A percentile compares a stretch with the other conserved stretches of the same genome.
Conservation (phyloP, 2,888 invertebrate species). For the Hydrotaea cyrtoneurina region DNA sequence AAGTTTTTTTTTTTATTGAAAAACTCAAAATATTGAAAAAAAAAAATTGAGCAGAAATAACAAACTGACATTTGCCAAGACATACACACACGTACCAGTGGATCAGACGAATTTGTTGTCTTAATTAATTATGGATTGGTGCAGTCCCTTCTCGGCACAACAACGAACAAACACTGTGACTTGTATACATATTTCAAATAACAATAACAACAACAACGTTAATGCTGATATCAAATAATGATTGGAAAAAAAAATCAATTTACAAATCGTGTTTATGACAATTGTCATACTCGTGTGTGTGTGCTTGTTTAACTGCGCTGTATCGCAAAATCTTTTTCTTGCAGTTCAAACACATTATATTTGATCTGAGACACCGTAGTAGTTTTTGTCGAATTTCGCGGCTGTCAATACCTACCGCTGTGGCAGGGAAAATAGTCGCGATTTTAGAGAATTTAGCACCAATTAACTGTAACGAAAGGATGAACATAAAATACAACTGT, state of each 20-base stretch:
- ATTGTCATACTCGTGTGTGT: neutral
- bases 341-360: too few species aligned
- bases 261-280: neutral
- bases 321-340: too few species aligned
- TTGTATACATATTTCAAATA: neutral
- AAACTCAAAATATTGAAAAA: neutral
- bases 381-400: too few species aligned
- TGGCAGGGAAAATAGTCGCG: too few species aligned
- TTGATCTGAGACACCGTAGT: too few species aligned
- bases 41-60: neutral
- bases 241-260: neutral
- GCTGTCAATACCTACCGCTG: too few species aligned
- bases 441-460: too few species aligned
- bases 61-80: neutral
- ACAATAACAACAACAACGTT: neutral
- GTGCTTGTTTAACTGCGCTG: too few species aligned
- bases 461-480: too few species aligned
- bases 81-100: too few species aligned
- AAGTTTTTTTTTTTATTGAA: neutral
- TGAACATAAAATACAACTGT: too few species aligned
- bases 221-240: neutral
- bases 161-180: neutral
- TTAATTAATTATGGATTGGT: constrained; percentile 40
- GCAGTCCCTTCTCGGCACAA: constrained; percentile 37
- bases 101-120: neutral